phyloP scores from a whole-genome alignment of 2,113 vertebrate genomes.

The Oriolus oriolus region DNA sequence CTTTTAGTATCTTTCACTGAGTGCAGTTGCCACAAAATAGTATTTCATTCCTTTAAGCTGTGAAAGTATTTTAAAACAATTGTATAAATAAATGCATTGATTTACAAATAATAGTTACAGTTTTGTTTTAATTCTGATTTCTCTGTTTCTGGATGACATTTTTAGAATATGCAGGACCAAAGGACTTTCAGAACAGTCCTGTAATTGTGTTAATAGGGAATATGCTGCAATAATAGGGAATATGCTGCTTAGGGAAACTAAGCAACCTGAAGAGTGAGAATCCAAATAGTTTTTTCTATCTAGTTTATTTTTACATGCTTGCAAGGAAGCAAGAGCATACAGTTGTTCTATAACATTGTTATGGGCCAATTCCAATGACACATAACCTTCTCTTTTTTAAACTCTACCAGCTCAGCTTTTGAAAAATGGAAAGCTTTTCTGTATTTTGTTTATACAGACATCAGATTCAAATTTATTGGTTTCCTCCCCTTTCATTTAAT shows the following conservation, averaged over 20 bases:
- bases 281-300: neutral
- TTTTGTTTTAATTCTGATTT: neutral
- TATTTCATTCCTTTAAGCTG: neutral
- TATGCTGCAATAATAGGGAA: neutral
- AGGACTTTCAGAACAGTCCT: neutral
- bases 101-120: neutral
- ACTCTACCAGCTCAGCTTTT: neutral
- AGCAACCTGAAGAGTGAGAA: neutral
- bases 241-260: neutral
- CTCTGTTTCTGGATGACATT: neutral
- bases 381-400: neutral
- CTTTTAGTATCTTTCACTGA: neutral
- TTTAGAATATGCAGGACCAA: neutral
- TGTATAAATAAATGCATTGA: neutral
- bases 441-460: neutral
- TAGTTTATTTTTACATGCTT: neutral
- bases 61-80: neutral
- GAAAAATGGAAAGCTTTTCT: neutral
- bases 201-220: neutral
- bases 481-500: conserved; percentile 35
- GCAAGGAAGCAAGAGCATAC: neutral
- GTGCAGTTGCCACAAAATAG: neutral
- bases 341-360: neutral
- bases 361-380: neutral
- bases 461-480: neutral